Conservation (phyloP, 2,888 invertebrate species). For the Poecilobothrus nobilitatus region DNA sequence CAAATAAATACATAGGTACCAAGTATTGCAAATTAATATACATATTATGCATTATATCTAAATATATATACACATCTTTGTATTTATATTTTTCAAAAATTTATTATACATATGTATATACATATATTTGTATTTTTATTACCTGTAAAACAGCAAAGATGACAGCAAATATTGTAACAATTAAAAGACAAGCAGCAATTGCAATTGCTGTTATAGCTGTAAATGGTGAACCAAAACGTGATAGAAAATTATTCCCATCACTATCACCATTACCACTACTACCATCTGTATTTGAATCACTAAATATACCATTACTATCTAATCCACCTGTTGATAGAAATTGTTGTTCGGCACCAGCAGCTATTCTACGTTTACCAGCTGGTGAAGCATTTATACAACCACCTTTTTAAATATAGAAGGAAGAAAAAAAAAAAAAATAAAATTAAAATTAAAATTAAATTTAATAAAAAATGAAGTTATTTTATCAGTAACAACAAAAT, state of each 20-base stretch:
- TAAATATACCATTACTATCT: conserved; percentile 20
- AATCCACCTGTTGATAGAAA: conserved; percentile 30
- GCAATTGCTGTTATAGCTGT: conserved; percentile 59
- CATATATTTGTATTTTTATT: conserved; percentile 23
- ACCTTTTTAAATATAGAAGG: too few relatives aligned
- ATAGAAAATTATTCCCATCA: conserved; percentile 32
- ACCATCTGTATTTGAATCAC: conserved; percentile 19
- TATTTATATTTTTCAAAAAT: too few relatives aligned
- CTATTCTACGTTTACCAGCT: conserved; percentile 65
- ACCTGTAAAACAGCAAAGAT: conserved; percentile 69
- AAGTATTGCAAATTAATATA: too few relatives aligned
- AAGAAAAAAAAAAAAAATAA: too few relatives aligned
- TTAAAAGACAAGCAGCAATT: conserved; percentile 58
- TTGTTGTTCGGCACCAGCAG: conserved; percentile 47
- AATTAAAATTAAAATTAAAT: conserved; percentile 7
- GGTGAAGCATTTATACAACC: conserved; percentile 66
- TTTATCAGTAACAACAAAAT: neutral
- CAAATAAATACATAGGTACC: too few relatives aligned
- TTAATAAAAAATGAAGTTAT: neutral
- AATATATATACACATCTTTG: too few relatives aligned
- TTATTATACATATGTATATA: conserved; percentile 2
- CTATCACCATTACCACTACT: conserved; percentile 26
- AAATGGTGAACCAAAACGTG: conserved; percentile 46
- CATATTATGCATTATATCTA: too few relatives aligned
- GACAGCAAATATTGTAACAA: conserved; percentile 59